phyloP scores from a whole-genome alignment of 2,888 invertebrate genomes.

The Harmothoe impar region DNA sequence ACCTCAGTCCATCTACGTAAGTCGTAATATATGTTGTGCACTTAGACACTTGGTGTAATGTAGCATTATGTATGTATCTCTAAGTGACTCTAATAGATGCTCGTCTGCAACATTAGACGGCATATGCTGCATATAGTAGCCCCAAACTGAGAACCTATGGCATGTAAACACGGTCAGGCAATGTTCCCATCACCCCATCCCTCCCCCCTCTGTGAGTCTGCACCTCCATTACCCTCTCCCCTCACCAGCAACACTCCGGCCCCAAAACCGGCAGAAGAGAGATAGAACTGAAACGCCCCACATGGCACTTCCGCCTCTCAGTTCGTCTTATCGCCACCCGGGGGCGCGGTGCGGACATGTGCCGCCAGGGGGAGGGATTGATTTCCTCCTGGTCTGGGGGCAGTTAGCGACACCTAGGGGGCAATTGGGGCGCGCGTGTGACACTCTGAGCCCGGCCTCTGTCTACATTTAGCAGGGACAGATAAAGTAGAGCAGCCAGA shows the following conservation, averaged over 20 bases:
- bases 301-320: neutral
- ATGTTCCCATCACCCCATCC: too few species aligned
- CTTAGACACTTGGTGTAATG: too few species aligned
- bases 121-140: too few species aligned
- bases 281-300: neutral
- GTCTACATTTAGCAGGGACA: neutral
- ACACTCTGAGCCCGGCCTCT: neutral
- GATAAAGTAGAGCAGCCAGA: neutral
- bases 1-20: too few species aligned
- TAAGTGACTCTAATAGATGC: too few species aligned
- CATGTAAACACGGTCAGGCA: too few species aligned
- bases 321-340: constrained; percentile 25
- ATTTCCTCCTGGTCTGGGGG: constrained; percentile 17
- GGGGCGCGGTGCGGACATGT: neutral
- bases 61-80: too few species aligned
- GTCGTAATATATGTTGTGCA: too few species aligned
- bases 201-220: too few species aligned
- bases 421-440: neutral
- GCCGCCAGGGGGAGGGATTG: constrained; percentile 8
- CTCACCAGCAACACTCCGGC: neutral
- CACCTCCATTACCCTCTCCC: neutral
- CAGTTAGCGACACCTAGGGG: constrained; percentile 36
- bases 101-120: too few species aligned
- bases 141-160: too few species aligned
- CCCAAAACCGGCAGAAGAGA: neutral